phyloP scores from a whole-genome alignment of 2,888 invertebrate genomes.

The Cremastobaeus sp. region DNA sequence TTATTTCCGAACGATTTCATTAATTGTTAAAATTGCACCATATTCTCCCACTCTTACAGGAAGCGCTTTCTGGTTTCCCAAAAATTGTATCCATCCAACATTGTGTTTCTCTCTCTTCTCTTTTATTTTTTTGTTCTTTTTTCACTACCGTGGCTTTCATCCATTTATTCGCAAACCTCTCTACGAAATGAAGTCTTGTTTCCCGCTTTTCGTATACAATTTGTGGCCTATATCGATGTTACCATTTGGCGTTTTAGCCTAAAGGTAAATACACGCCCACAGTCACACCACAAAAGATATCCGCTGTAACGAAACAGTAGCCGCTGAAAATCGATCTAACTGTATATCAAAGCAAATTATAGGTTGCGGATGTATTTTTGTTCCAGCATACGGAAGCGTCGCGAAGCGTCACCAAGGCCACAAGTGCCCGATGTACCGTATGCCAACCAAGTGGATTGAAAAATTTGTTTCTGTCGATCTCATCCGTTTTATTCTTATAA shows the following conservation, averaged over 20 bases:
- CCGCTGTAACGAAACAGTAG: constrained; percentile 77
- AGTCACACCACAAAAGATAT: constrained; percentile 77
- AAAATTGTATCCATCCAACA: constrained; percentile 63
- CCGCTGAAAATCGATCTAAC: constrained; percentile 75
- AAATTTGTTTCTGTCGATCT: constrained; percentile 62
- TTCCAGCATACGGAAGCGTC: constrained; percentile 61
- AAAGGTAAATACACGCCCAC: constrained; percentile 75
- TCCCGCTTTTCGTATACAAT: constrained; percentile 63
- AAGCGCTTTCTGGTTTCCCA: constrained; percentile 64
- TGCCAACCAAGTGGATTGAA: constrained; percentile 57
- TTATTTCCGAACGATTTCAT: constrained; percentile 56
- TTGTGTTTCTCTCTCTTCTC: constrained; percentile 24
- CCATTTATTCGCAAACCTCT: constrained; percentile 61
- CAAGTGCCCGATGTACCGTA: constrained; percentile 52
- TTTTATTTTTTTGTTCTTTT: constrained; percentile 29
- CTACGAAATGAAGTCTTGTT: constrained; percentile 62
- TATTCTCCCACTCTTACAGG: constrained; percentile 39
- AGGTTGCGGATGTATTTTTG: constrained; percentile 73
- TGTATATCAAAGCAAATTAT: constrained; percentile 75
- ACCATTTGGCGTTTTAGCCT: constrained; percentile 76
- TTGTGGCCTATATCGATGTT: constrained; percentile 67
- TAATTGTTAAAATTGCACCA: constrained; percentile 57
- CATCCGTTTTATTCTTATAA: constrained; percentile 65
- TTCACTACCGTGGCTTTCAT: constrained; percentile 52
- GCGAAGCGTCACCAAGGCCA: constrained; percentile 49